Conservation (phyloP, 2,888 invertebrate species). For the Cinara cedri region DNA sequence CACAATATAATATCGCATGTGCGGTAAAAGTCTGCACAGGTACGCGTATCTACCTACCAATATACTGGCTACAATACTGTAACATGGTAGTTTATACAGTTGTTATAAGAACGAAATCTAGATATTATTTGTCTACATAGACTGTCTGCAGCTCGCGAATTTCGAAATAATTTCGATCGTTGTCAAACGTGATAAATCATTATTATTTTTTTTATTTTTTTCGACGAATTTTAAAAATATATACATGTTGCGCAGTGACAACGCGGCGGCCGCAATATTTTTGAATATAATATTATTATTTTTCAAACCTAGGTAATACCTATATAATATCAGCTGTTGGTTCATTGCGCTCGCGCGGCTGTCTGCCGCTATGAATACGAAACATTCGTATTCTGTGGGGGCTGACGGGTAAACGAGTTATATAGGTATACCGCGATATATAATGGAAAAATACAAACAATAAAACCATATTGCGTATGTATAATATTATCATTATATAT, state of each 20-base stretch:
- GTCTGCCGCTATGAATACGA: slow-evolving; percentile 36
- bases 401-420: slow-evolving; percentile 27
- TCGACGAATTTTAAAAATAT: too few relatives aligned
- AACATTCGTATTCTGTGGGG: slow-evolving; percentile 8
- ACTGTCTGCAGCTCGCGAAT: neutral
- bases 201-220: neutral
- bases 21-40: too few relatives aligned
- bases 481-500: slow-evolving; percentile 7
- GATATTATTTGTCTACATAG: too few relatives aligned
- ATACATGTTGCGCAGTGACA: neutral
- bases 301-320: neutral
- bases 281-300: neutral
- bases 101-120: too few relatives aligned
- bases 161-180: slow-evolving; percentile 5
- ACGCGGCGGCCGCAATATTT: neutral
- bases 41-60: too few relatives aligned
- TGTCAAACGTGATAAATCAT: neutral
- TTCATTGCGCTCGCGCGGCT: slow-evolving; percentile 32
- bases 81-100: too few relatives aligned
- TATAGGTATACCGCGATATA: neutral
- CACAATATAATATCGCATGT: too few relatives aligned
- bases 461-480: slow-evolving; percentile 22
- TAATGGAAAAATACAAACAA: slow-evolving; percentile 36
- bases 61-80: too few relatives aligned
- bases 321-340: neutral